Evolutionary conservation across 2,113 vertebrate species (phyloP), one percentile per base, ranked within the genome.

Genomic region (Phaethornis superciliosus): DNA sequence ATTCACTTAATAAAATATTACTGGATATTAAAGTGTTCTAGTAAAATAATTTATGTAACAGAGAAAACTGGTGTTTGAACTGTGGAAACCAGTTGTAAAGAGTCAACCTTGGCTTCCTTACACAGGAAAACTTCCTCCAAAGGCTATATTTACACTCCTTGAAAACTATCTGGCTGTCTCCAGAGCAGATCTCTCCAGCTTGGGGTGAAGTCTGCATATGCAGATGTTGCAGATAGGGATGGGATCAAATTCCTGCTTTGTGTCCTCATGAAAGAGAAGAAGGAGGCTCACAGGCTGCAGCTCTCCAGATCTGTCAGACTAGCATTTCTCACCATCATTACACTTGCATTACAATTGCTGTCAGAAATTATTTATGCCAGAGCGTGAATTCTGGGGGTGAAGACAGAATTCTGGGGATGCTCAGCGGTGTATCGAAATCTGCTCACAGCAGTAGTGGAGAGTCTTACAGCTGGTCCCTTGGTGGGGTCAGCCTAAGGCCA

Each of bases 31-130:
- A 96, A 95, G 86, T 92, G 94, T 79, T 95, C 86, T 94, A 96
- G 86, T 95, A 94, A 93, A 96, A 96, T 96, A 94, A 95, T 96
- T 94, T 92, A 95, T 96, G 86, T 84, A 90, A 84, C 86, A 96
- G 90, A 95, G 83, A 96, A 89, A 87, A 90, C 7, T 79, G 80
- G 89, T 92, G 95, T 96, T 94, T 92, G 92, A 96, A 94, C 90
- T 95, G 90, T 95, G 92, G 94, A 96, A 95, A 94, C 88, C 91
- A 83, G 89, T 95, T 96, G 93, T 94, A 94, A 96, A 95, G 88
- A 91, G 85, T 68, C 68, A 95, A 94, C 72, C n/a, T 95, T 95
- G 95, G 94, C 95, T 91, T 91, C 47, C 55, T 56, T 91, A 93
- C 88, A 91, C 85, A 97, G 85, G 88, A 95, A 96, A 95, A 62